phyloP scores from a whole-genome alignment of 1,140 invertebrate genomes.

The Papilio dardanus region DNA sequence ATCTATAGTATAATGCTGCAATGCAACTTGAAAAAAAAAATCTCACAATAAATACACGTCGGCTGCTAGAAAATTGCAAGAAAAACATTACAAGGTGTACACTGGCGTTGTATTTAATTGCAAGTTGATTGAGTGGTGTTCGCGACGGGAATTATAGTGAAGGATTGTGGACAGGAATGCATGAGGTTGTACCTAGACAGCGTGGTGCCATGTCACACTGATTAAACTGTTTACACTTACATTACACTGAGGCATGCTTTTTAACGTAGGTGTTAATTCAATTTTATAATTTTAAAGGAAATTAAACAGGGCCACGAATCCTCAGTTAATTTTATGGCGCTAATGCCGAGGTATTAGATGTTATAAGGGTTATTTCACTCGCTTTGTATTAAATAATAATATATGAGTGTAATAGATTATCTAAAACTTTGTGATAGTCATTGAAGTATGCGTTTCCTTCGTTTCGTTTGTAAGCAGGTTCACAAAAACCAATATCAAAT shows the following conservation, averaged over 20 bases:
- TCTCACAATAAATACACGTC: neutral
- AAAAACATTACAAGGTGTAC: conserved; percentile 27
- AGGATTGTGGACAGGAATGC: conserved; percentile 37
- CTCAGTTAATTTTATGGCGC: no score
- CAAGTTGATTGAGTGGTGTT: conserved; percentile 32
- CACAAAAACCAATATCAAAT: neutral
- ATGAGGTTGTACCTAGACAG: conserved; percentile 22
- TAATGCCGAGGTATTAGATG: no score
- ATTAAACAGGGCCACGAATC: no score
- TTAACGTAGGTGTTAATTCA: neutral
- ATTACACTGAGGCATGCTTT: neutral
- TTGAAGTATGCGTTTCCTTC: neutral
- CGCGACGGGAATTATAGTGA: conserved; percentile 37
- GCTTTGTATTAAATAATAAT: no score
- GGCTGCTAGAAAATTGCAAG: neutral
- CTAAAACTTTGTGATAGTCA: no score
- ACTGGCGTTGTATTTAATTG: conserved; percentile 29
- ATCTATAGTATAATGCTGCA: neutral
- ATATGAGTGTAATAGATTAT: no score
- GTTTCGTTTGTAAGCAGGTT: neutral
- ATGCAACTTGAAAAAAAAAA: neutral
- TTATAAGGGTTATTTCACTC: no score
- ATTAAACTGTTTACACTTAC: neutral
- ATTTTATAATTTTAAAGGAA: no score
- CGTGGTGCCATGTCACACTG: conserved; percentile 18